Conservation (phyloP, 2,113 vertebrate genomes). For the Phoxinus phoxinus region DNA sequence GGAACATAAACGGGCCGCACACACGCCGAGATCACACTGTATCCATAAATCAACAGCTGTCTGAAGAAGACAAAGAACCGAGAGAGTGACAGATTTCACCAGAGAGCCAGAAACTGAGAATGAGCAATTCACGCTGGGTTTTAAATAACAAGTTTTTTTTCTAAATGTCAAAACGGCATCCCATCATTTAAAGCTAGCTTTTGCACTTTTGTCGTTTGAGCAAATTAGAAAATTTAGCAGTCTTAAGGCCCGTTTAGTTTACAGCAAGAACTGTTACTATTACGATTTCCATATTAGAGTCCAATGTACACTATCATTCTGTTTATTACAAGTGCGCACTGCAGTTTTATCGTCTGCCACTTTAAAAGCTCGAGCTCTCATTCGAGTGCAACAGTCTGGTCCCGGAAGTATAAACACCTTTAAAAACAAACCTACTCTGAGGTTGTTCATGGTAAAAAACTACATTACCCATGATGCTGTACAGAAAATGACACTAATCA, state of each 20-base stretch:
- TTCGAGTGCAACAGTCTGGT: no score
- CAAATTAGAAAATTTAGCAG: not conserved
- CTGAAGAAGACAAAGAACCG: conserved; percentile 4
- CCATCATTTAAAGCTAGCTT: not conserved
- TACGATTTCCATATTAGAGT: no score
- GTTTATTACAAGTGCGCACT: no score
- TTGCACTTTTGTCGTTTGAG: not conserved
- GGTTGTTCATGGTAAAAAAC: no score
- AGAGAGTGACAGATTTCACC: conserved; percentile 8
- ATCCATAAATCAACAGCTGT: conserved; percentile 11
- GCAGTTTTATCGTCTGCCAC: no score
- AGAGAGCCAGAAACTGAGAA: not conserved
- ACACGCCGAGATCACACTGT: conserved; percentile 23
- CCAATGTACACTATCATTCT: no score
- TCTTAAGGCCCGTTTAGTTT: not conserved
- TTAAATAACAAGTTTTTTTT: not conserved
- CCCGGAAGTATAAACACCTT: no score
- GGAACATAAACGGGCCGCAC: not conserved
- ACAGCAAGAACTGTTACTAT: no score
- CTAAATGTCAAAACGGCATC: not conserved
- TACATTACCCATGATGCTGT: no score
- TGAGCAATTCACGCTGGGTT: not conserved
- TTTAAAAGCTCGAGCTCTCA: no score
- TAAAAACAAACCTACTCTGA: no score
- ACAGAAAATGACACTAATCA: no score